Conservation (phyloP, 2,797 vertebrate species). For the Fundulus diaphanus region DNA sequence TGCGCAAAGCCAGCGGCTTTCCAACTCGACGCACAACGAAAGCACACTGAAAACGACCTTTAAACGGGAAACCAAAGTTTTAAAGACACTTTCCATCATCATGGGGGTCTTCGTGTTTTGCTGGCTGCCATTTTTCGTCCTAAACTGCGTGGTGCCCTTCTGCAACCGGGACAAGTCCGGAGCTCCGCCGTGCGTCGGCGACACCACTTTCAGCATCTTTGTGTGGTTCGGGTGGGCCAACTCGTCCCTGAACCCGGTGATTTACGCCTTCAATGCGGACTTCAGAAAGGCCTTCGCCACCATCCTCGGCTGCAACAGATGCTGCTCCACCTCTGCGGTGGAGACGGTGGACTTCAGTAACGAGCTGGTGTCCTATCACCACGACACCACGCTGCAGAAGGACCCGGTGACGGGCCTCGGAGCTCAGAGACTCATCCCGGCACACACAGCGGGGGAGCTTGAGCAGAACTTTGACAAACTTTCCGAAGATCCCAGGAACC, state of each 20-base stretch:
- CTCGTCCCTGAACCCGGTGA: slow-evolving; percentile 83
- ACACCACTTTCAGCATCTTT: slow-evolving; percentile 80
- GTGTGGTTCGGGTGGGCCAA: slow-evolving; percentile 88
- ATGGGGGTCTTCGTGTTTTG: slow-evolving; percentile 85
- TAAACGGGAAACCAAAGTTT: slow-evolving; percentile 84
- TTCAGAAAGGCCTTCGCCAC: slow-evolving; percentile 82
- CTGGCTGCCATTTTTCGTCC: slow-evolving; percentile 86
- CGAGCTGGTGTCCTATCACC: slow-evolving; percentile 83
- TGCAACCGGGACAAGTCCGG: slow-evolving; percentile 55
- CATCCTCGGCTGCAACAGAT: slow-evolving; percentile 78
- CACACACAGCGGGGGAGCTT: slow-evolving; percentile 3
- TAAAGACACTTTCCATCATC: slow-evolving; percentile 84
- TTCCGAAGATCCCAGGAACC: slow-evolving; percentile 50
- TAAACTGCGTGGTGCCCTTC: slow-evolving; percentile 85
- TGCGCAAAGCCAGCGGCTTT: slow-evolving; percentile 56
- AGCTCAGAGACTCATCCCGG: slow-evolving; percentile 52
- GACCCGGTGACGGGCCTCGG: slow-evolving; percentile 49
- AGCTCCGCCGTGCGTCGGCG: slow-evolving; percentile 78
- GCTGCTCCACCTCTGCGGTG: slow-evolving; percentile 72
- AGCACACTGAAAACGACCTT: slow-evolving; percentile 80
- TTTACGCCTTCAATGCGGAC: slow-evolving; percentile 85
- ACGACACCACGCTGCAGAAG: slow-evolving; percentile 79
- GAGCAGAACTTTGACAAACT: slow-evolving; percentile 63
- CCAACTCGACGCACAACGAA: slow-evolving; percentile 69
- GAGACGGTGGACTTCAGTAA: slow-evolving; percentile 83